A percentile compares a stretch with the other conserved stretches of the same genome.
Evolutionary conservation across 2,113 vertebrate genomes (phyloP).

Genomic region (Megaleporinus macrocephalus): DNA sequence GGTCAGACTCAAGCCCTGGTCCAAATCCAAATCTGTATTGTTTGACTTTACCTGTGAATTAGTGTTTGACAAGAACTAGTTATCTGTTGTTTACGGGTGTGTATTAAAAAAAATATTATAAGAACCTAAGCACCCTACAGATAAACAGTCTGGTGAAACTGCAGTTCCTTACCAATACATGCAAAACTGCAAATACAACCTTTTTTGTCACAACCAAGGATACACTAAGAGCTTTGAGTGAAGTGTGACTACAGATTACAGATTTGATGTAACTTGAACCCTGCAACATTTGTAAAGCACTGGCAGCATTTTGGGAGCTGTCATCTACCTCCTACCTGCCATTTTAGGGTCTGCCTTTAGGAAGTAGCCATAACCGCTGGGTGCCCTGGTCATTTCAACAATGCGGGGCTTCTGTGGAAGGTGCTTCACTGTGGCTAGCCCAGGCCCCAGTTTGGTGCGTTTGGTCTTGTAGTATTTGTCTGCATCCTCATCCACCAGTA

Average conservation of each 20-base stretch:
- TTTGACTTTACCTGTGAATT: too few species aligned
- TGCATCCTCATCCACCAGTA: conserved; percentile 85
- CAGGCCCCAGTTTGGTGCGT: conserved; percentile 68
- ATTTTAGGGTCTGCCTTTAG: conserved; percentile 72
- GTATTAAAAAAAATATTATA: too few species aligned
- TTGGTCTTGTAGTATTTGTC: conserved; percentile 75
- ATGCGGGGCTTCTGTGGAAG: conserved; percentile 84
- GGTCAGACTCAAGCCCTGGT: too few species aligned
- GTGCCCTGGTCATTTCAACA: conserved; percentile 77
- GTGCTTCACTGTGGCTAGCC: conserved; percentile 74
- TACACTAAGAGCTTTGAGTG: background rate
- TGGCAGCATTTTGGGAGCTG: background rate
- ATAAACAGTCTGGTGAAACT: background rate
- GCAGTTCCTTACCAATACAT: too few species aligned
- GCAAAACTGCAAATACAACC: background rate
- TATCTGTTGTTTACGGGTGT: too few species aligned
- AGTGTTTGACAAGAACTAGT: too few species aligned
- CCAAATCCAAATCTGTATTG: too few species aligned
- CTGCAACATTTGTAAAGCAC: background rate
- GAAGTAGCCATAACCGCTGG: conserved; percentile 86
- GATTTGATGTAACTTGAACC: background rate
- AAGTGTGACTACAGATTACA: background rate
- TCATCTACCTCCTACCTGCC: conserved; percentile 57
- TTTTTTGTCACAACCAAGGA: background rate
- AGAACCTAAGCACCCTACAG: background rate